Base-by-base conservation (phyloP, 2,797 vertebrate species). In the Falco berigora region DNA sequence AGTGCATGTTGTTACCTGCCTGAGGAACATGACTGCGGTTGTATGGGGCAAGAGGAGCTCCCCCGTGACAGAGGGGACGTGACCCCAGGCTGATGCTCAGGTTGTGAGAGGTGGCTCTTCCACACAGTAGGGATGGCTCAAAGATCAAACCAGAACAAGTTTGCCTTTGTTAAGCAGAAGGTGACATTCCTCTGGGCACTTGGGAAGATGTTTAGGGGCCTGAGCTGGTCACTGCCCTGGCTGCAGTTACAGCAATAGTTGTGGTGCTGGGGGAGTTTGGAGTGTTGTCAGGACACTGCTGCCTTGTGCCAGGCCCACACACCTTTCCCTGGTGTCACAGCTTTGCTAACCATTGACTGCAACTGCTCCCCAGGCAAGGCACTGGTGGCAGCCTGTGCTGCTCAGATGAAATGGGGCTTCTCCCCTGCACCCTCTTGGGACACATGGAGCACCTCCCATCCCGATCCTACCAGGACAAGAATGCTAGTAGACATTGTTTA, bases 21-120 rank as follows among this genome's bases (percentile, higher is more conserved):
- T n/a, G 30, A 66, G 61, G 55, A 56, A 0, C 47, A 32, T 0
- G 2, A 0, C 20, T 15, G 61, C 27, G 9, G 14, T 3, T 13
- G n/a, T 22, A 9, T 1, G 0, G 38, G 40, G 53, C 55, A 8
- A 1, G 64, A 42, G 61, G 46, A 64, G 2, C n/a, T 73, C 18
- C 59, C 3, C 6, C 1, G 0, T 0, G 3, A 32, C 7, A 4
- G 53, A 50, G 25, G 32, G 46, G 44, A 7, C 3, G 0, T 1
- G 4, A 64, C 40, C 49, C 59, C 0, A 0, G 32, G 42, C 8
- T 58, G 74, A 17, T 40, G 66, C 47, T n/a, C 28, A 0, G 0
- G 3, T 23, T 1, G 0, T 7, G 27, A n/a, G 47, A 14, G 34
- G 12, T 5, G 38, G 38, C 1, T 83, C 38, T 21, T 42, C 3